phyloP scores from a whole-genome alignment of 1,140 invertebrate genomes.

The Ruditapes philippinarum region DNA sequence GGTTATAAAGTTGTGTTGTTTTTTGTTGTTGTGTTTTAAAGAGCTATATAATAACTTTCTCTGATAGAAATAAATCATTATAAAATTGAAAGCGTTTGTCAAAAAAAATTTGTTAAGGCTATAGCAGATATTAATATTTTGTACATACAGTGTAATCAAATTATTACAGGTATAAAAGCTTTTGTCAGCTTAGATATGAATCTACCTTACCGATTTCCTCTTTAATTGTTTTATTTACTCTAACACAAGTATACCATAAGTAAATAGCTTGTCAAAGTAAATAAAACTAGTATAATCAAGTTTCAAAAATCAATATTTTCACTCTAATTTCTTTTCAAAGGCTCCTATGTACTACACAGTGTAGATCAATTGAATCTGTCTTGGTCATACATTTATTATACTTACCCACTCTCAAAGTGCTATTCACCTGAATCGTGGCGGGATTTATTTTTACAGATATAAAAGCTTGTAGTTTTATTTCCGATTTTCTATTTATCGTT shows the following conservation, averaged over 20 bases:
- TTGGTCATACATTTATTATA: neutral
- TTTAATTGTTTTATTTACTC: constrained; percentile 28
- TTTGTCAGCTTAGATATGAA: too few species aligned
- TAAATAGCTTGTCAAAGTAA: constrained; percentile 4
- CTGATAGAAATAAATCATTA: too few species aligned
- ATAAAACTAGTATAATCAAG: constrained; percentile 30
- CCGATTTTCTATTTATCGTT: constrained; percentile 3
- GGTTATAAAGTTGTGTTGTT: too few species aligned
- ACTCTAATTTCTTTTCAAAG: constrained; percentile 29
- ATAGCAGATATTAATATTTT: too few species aligned
- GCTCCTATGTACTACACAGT: constrained; percentile 1
- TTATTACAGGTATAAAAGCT: too few species aligned
- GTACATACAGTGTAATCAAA: too few species aligned
- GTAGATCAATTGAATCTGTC: constrained; percentile 22
- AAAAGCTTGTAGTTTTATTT: neutral
- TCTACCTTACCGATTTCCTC: neutral
- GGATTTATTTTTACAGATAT: constrained; percentile 28
- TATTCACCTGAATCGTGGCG: constrained; percentile 10
- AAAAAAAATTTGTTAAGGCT: too few species aligned
- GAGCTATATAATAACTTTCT: too few species aligned
- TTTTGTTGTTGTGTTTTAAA: too few species aligned
- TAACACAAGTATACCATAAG: constrained; percentile 29
- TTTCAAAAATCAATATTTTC: constrained; percentile 53
- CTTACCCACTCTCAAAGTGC: constrained; percentile 2
- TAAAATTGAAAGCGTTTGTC: too few species aligned